Percentiles rank a stretch among this genome's conserved stretches.
These are phyloP conservation scores for Hucho hucho DNA, from an alignment of 2,113 vertebrate species.

Conservation along the genomic window DNA sequence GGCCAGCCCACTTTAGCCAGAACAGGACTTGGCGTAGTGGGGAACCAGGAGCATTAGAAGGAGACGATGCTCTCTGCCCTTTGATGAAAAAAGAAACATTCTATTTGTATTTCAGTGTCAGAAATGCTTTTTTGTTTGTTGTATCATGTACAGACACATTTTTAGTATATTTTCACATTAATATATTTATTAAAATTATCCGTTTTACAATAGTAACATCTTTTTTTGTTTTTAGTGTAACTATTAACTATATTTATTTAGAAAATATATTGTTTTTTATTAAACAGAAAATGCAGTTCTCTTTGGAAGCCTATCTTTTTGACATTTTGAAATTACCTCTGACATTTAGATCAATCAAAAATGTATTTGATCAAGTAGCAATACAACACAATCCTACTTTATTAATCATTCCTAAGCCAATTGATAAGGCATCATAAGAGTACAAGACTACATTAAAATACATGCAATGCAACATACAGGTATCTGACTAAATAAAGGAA, in stretches of 20 bases:
- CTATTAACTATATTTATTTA: slow-evolving; percentile 78
- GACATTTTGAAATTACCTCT: background rate
- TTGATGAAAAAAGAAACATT: slow-evolving; percentile 51
- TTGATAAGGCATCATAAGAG: background rate
- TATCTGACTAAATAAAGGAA: too few relatives aligned
- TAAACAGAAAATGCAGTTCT: slow-evolving; percentile 43
- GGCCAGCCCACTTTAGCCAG: background rate
- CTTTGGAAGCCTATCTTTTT: slow-evolving; percentile 20
- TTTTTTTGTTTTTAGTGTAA: slow-evolving; percentile 54
- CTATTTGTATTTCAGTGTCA: slow-evolving; percentile 62
- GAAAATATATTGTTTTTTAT: slow-evolving; percentile 61
- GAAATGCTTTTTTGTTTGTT: slow-evolving; percentile 39
- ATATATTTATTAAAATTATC: slow-evolving; percentile 76
- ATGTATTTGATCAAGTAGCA: background rate
- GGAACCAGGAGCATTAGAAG: background rate
- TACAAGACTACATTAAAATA: too few relatives aligned
- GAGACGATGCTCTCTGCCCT: slow-evolving; percentile 14
- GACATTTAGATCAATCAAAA: background rate
- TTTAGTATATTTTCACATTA: slow-evolving; percentile 76
- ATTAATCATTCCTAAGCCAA: background rate
- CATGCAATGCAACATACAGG: too few relatives aligned
- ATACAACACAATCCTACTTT: background rate
- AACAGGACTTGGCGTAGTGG: background rate
- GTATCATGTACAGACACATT: slow-evolving; percentile 61
- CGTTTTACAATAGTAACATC: slow-evolving; percentile 65